phyloP scores from a whole-genome alignment of 2,113 vertebrate genomes.

The Gymnobelideus leadbeateri region DNA sequence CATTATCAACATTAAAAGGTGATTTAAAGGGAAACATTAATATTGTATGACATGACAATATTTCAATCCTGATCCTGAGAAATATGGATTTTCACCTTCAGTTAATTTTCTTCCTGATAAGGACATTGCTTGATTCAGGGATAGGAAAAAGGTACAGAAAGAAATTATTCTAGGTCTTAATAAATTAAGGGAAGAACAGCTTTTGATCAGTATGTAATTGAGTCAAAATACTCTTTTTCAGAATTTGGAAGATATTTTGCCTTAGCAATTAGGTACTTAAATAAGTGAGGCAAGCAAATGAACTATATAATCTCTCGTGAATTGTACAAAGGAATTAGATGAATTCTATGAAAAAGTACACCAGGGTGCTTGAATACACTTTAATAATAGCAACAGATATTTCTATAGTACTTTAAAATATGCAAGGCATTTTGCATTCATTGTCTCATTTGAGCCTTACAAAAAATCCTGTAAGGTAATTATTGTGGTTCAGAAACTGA shows the following conservation, averaged over 20 bases:
- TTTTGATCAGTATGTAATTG: slow-evolving; percentile 53
- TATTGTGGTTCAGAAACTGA: neutral
- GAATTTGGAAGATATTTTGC: slow-evolving; percentile 52
- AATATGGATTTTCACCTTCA: neutral
- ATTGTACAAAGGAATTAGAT: slow-evolving; percentile 34
- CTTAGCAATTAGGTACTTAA: slow-evolving; percentile 47
- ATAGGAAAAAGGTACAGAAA: slow-evolving; percentile 34
- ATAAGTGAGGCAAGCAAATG: slow-evolving; percentile 31
- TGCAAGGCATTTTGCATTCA: neutral
- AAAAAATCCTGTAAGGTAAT: neutral
- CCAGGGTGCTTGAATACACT: slow-evolving; percentile 45
- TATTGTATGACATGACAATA: neutral
- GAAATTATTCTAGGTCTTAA: slow-evolving; percentile 25
- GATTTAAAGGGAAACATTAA: slow-evolving; percentile 32
- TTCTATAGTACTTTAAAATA: neutral
- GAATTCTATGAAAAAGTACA: neutral
- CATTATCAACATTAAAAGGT: slow-evolving; percentile 28
- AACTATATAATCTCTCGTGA: slow-evolving; percentile 37
- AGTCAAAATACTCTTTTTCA: neutral
- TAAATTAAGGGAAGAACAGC: slow-evolving; percentile 9
- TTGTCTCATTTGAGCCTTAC: neutral
- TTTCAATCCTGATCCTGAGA: neutral
- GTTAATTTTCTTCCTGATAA: slow-evolving; percentile 39
- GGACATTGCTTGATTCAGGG: slow-evolving; percentile 33
- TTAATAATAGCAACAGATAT: slow-evolving; percentile 2